These are phyloP conservation scores for Myiothlypis coronata DNA, from an alignment of 2,797 vertebrate genomes.

Conservation along the genomic window DNA sequence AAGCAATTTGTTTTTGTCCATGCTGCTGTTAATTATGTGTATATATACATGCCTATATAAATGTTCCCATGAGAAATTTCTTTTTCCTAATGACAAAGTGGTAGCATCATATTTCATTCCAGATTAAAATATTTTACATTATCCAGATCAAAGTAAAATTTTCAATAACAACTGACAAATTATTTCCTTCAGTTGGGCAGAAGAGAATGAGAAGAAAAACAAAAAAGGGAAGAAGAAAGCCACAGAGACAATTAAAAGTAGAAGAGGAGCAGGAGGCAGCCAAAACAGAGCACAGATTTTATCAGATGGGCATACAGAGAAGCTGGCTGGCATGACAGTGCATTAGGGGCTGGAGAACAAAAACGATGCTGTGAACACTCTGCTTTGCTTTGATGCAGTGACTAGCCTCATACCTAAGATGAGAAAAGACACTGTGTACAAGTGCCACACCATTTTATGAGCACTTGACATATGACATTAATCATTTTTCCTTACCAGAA, in stretches of 20 bases:
- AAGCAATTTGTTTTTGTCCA: neutral
- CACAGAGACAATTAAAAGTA: neutral
- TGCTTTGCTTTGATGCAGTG: neutral
- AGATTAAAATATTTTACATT: conserved; percentile 11
- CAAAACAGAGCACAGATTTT: neutral
- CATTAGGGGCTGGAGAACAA: neutral
- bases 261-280: neutral
- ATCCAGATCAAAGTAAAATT: conserved; percentile 32
- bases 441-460: neutral
- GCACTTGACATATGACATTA: neutral
- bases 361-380: neutral
- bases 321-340: neutral
- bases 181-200: neutral
- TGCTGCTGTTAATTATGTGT: neutral
- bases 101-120: neutral
- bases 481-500: conserved; percentile 7
- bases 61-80: neutral
- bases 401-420: neutral
- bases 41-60: neutral
- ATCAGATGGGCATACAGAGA: neutral
- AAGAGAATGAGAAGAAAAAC: conserved; percentile 8
- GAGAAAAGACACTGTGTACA: neutral
- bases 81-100: neutral
- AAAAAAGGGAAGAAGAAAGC: neutral
- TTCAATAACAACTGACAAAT: neutral